Conservation (phyloP, 2,888 invertebrate species). For the Opisthograptis luteolata region DNA sequence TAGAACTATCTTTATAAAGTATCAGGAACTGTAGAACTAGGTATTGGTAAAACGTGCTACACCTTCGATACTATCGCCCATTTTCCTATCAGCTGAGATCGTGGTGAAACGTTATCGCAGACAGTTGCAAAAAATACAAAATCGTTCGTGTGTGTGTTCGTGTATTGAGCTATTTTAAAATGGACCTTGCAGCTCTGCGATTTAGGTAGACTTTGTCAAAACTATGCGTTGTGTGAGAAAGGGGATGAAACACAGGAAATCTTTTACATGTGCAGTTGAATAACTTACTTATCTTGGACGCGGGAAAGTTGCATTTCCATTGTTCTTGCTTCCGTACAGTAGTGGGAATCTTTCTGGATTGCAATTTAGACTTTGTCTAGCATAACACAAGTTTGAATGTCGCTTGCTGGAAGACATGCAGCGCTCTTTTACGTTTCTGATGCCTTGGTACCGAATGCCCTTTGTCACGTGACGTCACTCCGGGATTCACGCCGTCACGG, state of each 20-base stretch:
- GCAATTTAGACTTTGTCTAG: not conserved
- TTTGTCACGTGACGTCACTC: conserved; percentile 75
- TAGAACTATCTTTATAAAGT: too few relatives aligned
- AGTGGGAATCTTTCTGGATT: not conserved
- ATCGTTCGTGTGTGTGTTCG: not conserved
- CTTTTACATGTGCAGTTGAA: not conserved
- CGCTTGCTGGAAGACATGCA: conserved; percentile 17
- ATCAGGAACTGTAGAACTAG: too few relatives aligned
- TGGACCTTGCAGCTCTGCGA: not conserved
- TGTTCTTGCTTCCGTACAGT: not conserved
- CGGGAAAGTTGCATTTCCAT: conserved; percentile 10
- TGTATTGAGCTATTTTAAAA: not conserved
- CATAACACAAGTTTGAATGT: conserved; percentile 30
- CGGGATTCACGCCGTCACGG: conserved; percentile 37
- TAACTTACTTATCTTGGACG: not conserved
- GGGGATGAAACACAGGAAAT: not conserved
- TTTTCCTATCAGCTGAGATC: too few relatives aligned
- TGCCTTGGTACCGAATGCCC: conserved; percentile 66
- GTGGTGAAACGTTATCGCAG: too few relatives aligned
- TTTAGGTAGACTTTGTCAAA: not conserved
- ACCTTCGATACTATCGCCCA: too few relatives aligned
- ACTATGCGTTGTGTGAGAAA: not conserved
- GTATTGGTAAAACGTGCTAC: too few relatives aligned
- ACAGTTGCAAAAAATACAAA: too few relatives aligned
- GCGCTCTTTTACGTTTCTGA: conserved; percentile 48